A percentile compares a stretch with the other conserved stretches of the same genome.
phyloP scores from a whole-genome alignment of 2,888 invertebrate genomes.

The Acronicta leporina region DNA sequence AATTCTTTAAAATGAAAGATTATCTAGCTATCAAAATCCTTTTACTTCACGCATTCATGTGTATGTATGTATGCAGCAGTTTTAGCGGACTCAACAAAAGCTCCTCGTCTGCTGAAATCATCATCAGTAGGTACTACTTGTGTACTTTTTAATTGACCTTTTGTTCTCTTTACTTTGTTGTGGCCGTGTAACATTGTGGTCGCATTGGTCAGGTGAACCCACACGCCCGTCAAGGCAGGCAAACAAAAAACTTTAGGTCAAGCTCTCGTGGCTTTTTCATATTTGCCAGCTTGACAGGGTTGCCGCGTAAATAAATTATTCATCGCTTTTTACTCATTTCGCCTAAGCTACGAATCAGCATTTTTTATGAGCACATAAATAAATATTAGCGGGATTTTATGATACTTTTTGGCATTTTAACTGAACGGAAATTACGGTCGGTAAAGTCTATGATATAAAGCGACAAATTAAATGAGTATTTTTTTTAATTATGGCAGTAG shows the following conservation, averaged over 20 bases:
- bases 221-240: constrained; percentile 23
- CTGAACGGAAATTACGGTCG: background rate
- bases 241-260: constrained; percentile 40
- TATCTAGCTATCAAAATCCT: too few relatives aligned
- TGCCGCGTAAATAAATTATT: constrained; percentile 38
- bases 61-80: too few relatives aligned
- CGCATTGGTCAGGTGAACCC: constrained; percentile 26
- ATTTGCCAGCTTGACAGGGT: constrained; percentile 19
- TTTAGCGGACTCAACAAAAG: background rate
- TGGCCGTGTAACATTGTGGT: constrained; percentile 8
- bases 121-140: too few relatives aligned
- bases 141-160: constrained; percentile 3
- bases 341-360: constrained; percentile 27
- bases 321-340: constrained; percentile 42
- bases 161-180: background rate
- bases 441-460: background rate
- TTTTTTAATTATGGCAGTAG: too few relatives aligned
- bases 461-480: background rate
- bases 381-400: constrained; percentile 35
- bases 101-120: background rate
- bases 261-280: constrained; percentile 12
- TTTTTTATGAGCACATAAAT: constrained; percentile 43
- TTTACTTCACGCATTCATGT: too few relatives aligned
- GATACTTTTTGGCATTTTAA: constrained; percentile 1
- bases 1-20: too few relatives aligned